phyloP scores from a whole-genome alignment of 2,113 vertebrate species.

The Malaclemys terrapin region DNA sequence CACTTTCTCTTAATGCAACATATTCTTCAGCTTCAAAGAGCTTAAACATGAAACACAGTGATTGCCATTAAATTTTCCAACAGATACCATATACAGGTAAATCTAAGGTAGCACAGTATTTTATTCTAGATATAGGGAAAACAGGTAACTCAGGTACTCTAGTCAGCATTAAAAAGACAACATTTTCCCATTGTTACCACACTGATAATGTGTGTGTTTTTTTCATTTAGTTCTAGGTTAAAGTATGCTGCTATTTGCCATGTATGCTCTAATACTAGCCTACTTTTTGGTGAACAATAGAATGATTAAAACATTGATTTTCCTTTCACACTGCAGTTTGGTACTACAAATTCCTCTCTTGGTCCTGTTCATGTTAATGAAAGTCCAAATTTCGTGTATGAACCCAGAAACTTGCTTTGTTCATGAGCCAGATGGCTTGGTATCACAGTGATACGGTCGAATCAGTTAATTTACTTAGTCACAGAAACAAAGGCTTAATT shows the following conservation, averaged over 20 bases:
- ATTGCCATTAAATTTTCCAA: neutral
- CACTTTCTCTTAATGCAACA: neutral
- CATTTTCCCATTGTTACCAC: neutral
- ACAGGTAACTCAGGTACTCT: neutral
- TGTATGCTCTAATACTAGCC: neutral
- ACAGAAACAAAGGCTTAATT: neutral
- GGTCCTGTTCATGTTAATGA: neutral
- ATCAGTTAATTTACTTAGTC: neutral
- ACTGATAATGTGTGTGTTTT: neutral
- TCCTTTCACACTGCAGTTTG: neutral
- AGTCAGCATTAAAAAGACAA: no score
- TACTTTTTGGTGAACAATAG: neutral
- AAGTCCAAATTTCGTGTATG: neutral
- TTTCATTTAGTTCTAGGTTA: slow-evolving; percentile 5
- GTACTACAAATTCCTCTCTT: neutral
- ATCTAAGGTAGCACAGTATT: neutral
- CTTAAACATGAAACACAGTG: accelerated
- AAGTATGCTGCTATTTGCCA: neutral
- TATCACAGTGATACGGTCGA: neutral
- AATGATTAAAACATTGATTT: neutral
- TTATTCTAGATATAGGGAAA: neutral
- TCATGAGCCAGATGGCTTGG: neutral
- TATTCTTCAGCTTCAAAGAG: neutral
- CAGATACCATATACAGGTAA: neutral
- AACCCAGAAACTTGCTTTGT: neutral